Evolutionary conservation across 2,797 vertebrate genomes (phyloP), one percentile per base, ranked within the genome.

Genomic region (Myotis pilosus): DNA sequence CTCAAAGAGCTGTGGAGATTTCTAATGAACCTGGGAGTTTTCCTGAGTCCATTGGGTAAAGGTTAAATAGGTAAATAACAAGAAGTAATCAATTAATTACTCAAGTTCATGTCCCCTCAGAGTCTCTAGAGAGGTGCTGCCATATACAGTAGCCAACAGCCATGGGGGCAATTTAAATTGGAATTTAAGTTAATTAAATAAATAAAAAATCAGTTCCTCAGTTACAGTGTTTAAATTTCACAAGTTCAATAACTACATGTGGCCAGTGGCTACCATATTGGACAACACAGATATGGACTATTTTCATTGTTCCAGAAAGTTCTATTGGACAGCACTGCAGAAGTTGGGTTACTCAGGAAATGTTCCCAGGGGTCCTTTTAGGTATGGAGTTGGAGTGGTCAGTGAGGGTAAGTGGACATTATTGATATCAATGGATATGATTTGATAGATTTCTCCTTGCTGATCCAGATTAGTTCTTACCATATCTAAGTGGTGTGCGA

Each of bases 1-100:
- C 15, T 47, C 51, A 66, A 51, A 84, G 28, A 94, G 30, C 22
- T 41, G 66, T 86, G 62, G 47, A n/a, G 23, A 75, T 86, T 81
- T 95, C 44, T 91, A 87, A 80, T 55, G 66, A 95, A 86, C 30
- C 33, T 53, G 8, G 4, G n/a, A 71, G 44, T 79, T 82, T 92
- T 92, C 55, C 66, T 75, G 33, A 79, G 28, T 89, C 95, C 71
- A 1, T 57, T 94, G 64, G 75, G 64, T 87, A 85, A 89, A 92
- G 44, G 55, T 83, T 78, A 95, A 95, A 49, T 47, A 75, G n/a
- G 7, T 15, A 78, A 66, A 44, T 83, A 82, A 82, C 82, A 60
- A 84, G 16, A 87, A 80, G 47, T 87, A 71, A 94, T 74, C 19
- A 49, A 55, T 72, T 81, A 76, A 60, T 78, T 89, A 64, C 19